Evolutionary conservation across 1,140 invertebrate genomes (phyloP).

Genomic region (Saxidomus purpurata): DNA sequence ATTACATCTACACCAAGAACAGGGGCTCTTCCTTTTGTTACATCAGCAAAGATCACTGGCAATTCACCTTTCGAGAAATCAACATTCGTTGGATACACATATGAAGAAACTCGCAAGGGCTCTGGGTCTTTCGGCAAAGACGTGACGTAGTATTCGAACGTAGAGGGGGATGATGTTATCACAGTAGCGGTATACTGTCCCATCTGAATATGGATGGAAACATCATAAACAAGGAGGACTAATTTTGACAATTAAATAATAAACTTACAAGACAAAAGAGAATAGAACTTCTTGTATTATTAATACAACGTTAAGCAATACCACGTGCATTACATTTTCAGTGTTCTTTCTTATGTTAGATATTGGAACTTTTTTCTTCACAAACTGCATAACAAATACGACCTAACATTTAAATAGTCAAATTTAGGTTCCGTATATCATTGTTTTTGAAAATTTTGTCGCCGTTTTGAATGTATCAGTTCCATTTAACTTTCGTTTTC

Average conservation of each 20-base stretch:
- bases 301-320: not conserved
- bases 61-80: not conserved
- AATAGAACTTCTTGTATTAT: not conserved
- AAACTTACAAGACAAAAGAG: not conserved
- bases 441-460: too few relatives aligned
- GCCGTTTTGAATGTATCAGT: too few relatives aligned
- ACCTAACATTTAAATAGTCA: too few relatives aligned
- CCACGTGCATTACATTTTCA: not conserved
- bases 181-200: slow-evolving; percentile 3
- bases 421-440: too few relatives aligned
- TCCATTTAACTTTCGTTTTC: too few relatives aligned
- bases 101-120: not conserved
- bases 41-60: slow-evolving; percentile 21
- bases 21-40: slow-evolving; percentile 30
- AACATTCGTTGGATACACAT: not conserved
- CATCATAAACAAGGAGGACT: too few relatives aligned
- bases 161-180: not conserved
- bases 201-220: too few relatives aligned
- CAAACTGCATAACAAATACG: too few relatives aligned
- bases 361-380: too few relatives aligned
- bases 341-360: not conserved
- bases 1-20: not conserved
- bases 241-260: too few relatives aligned
- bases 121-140: slow-evolving; percentile 1
- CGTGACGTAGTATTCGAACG: not conserved